These are phyloP conservation scores for Catocala sponsa DNA, from an alignment of 2,888 invertebrate genomes.

Conservation along the genomic window DNA sequence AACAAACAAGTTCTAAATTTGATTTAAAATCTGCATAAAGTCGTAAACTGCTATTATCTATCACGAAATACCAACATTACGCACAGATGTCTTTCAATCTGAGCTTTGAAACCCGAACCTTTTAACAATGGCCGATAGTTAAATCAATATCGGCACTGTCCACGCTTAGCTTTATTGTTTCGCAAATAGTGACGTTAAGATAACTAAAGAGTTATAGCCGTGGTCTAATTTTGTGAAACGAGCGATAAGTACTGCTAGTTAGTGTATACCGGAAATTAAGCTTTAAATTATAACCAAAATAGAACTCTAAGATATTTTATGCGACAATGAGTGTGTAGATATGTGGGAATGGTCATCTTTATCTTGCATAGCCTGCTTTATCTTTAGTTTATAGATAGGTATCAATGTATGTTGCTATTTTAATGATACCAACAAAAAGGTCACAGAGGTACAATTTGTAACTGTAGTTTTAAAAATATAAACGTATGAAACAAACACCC, in stretches of 20 bases:
- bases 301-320: not conserved
- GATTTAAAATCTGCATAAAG: not conserved
- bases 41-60: constrained; percentile 6
- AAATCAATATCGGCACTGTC: constrained; percentile 42
- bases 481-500: no score
- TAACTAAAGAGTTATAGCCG: constrained; percentile 34
- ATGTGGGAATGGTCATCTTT: not conserved
- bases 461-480: no score
- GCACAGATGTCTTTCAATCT: constrained; percentile 3
- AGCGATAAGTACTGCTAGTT: constrained; percentile 37
- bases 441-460: no score
- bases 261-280: constrained; percentile 28
- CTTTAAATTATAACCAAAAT: constrained; percentile 12
- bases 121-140: constrained; percentile 36
- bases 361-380: not conserved
- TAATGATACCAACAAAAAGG: no score
- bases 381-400: no score
- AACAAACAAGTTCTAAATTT: no score
- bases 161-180: constrained; percentile 49
- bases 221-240: constrained; percentile 41
- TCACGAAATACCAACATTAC: constrained; percentile 8
- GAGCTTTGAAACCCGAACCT: constrained; percentile 35
- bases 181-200: constrained; percentile 45
- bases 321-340: not conserved
- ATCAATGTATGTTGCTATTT: no score